Evolutionary conservation across 2,113 vertebrate species (phyloP).

Genomic region (Pipra filicauda): DNA sequence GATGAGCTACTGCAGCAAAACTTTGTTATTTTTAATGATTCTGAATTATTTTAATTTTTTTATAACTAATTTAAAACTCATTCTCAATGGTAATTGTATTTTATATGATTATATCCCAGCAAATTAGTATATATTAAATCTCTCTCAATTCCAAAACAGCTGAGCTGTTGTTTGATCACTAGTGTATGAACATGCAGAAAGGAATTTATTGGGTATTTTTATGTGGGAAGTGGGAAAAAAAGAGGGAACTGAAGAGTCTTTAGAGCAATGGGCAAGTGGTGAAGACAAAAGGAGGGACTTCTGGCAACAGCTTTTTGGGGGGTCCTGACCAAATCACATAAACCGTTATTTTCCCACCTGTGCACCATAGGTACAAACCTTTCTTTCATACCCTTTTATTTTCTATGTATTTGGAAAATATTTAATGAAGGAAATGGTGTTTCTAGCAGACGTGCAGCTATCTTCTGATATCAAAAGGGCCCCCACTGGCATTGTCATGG

Average conservation of each 20-base stretch:
- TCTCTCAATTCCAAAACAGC: background rate
- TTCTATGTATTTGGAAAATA: background rate
- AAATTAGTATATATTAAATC: conserved; percentile 15
- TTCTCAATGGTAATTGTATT: conserved; percentile 29
- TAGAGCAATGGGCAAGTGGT: background rate
- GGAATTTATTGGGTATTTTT: background rate
- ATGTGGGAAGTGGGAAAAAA: background rate
- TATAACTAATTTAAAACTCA: conserved; percentile 54
- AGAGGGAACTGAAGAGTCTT: background rate
- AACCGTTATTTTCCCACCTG: background rate
- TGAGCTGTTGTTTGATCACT: background rate
- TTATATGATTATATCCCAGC: background rate
- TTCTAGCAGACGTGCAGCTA: background rate
- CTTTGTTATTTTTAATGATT: conserved; percentile 52
- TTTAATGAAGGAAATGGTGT: background rate
- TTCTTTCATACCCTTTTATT: background rate
- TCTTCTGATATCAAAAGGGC: background rate
- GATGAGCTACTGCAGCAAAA: conserved; percentile 11
- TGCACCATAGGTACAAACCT: background rate
- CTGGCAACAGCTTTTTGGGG: background rate
- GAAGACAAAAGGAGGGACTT: background rate
- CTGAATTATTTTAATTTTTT: conserved; percentile 58
- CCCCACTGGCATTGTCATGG: background rate
- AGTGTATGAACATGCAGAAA: background rate
- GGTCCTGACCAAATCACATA: background rate